These are phyloP conservation scores for Sebastes alutus DNA, from an alignment of 2,797 vertebrate genomes.

Conservation along the genomic window DNA sequence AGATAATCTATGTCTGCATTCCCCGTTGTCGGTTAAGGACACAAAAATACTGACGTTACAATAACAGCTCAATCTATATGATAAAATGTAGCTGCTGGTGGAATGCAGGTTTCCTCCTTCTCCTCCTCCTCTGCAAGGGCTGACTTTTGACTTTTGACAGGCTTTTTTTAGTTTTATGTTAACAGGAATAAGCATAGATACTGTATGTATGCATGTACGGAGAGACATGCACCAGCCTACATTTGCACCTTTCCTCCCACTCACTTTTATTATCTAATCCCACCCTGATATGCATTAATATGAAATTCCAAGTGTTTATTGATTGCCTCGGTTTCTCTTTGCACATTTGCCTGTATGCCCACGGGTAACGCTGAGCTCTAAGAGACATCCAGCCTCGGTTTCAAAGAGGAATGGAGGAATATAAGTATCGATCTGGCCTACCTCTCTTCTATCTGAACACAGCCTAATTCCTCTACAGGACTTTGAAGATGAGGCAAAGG, in stretches of 20 bases:
- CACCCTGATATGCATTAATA: slow-evolving; percentile 23
- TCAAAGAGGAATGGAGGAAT: slow-evolving; percentile 54
- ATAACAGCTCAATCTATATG: slow-evolving; percentile 19
- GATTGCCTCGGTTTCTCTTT: slow-evolving; percentile 37
- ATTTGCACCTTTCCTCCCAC: background rate
- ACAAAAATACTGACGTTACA: slow-evolving; percentile 4
- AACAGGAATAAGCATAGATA: background rate
- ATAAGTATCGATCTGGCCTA: slow-evolving; percentile 64
- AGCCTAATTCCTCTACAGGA: slow-evolving; percentile 53
- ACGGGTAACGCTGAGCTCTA: slow-evolving; percentile 21
- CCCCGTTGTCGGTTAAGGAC: background rate
- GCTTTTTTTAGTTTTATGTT: background rate
- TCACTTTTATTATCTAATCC: slow-evolving; percentile 17
- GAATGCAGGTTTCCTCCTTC: background rate
- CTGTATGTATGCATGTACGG: background rate
- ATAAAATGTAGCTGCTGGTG: slow-evolving; percentile 23
- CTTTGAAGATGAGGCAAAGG: slow-evolving; percentile 55
- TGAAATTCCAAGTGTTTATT: slow-evolving; percentile 43
- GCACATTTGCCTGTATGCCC: slow-evolving; percentile 41
- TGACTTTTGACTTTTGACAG: slow-evolving; percentile 17
- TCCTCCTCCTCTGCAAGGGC: background rate
- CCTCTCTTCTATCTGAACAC: slow-evolving; percentile 50
- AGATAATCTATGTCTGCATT: slow-evolving; percentile 26
- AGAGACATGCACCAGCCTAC: background rate
- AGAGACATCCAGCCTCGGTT: slow-evolving; percentile 42